Evolutionary conservation across 2,113 vertebrate genomes (phyloP), one percentile per base, ranked within the genome.

Genomic region (Hirundichthys speculiger): DNA sequence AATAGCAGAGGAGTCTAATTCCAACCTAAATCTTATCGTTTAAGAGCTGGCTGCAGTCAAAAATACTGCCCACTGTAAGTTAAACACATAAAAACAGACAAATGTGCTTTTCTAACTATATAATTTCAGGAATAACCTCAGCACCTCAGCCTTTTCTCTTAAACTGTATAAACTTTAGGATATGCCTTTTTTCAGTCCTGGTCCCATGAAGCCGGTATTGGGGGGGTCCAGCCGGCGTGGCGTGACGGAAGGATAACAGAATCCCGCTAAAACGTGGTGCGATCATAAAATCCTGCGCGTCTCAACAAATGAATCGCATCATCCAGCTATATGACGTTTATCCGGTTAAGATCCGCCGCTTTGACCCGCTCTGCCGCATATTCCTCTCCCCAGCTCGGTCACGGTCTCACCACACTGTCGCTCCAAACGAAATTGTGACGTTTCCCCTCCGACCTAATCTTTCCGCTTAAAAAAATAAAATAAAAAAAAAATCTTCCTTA

Each of bases 391-490:
- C 43, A 69, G 66, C 75, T 83, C 73, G 75, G 70, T 88, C 82
- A 84, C 85, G 54, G 53, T 19, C 56, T 64, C 66, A 49, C 60
- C 80, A 73, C 80, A 25, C 67, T 38, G 77, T 64, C 72, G 75
- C 85, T 76, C 69, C 48, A 68, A 14, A 59, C 59, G 75, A 83
- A 82, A 85, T 83, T 62, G 64, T 86, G 88, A 86, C 87, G 87
- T 83, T 72, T 67, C 58, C 27, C 24, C 50, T 61, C 60, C 30
- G 48, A 72, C 75, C 79, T 73, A 85, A 83, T 88, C 82, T 69
- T 43, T 21, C 19, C 66, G 13, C 22, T n/a, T n/a, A n/a, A n/a
- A n/a, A n/a, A n/a, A n/a, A n/a, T n/a, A n/a, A n/a, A n/a, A n/a
- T n/a, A n/a, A n/a, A n/a, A n/a, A n/a, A n/a, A n/a, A n/a, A 38